phyloP scores from a whole-genome alignment of 1,140 invertebrate species.

The Temnothorax longispinosus region DNA sequence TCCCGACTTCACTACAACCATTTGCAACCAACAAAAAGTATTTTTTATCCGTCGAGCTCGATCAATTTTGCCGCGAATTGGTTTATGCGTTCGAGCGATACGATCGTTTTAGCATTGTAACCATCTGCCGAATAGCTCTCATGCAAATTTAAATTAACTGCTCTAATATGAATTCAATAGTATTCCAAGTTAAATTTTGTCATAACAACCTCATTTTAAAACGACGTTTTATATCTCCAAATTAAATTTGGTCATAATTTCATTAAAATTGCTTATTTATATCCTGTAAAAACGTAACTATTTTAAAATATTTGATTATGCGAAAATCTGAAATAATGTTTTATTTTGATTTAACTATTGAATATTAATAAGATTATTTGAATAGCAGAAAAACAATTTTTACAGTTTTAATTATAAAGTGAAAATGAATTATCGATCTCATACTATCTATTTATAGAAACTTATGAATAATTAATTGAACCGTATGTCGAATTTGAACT shows the following conservation, averaged over 20 bases:
- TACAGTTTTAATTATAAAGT: neutral
- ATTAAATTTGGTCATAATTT: neutral
- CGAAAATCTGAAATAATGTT: neutral
- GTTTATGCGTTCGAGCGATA: conserved; percentile 7
- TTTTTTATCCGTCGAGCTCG: conserved; percentile 28
- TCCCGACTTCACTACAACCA: conserved; percentile 29
- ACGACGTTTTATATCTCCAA: neutral
- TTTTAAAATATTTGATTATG: neutral
- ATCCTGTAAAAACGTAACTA: neutral
- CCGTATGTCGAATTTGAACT: neutral
- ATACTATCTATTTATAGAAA: conserved; percentile 1
- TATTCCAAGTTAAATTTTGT: neutral
- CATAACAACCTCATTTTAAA: neutral
- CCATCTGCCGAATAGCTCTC: neutral
- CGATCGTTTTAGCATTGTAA: neutral
- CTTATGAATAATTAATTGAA: conserved; percentile 49
- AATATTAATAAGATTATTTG: conserved; percentile 22
- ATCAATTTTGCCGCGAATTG: conserved; percentile 35
- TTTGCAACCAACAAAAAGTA: conserved; percentile 37
- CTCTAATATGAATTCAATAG: neutral
- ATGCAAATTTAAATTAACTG: neutral
- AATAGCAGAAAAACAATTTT: neutral
- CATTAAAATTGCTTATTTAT: neutral
- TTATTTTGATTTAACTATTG: conserved; percentile 6
- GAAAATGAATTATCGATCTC: conserved; percentile 16